Evolutionary conservation across 2,113 vertebrate species (phyloP), one percentile per base, ranked within the genome.

Genomic region (Campylorhamphus procurvoides): DNA sequence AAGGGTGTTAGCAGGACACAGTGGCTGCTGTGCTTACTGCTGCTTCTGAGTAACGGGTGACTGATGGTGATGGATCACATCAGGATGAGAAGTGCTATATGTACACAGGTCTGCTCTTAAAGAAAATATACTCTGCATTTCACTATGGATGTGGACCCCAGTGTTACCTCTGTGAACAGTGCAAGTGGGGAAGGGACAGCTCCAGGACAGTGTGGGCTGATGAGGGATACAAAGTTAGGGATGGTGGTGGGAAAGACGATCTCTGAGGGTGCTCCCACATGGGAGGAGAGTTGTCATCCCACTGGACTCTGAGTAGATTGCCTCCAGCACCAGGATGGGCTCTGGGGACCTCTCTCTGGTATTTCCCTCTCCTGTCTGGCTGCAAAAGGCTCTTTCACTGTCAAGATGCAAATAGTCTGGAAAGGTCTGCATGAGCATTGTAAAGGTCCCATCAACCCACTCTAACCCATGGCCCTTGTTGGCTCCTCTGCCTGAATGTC

Each of bases 91-190:
- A 39, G 24, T 89, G 33, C 42, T 90, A 18, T 53, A 9, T 31
- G 13, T 37, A 7, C 2, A 4, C 22, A 24, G 47, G 53, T 25
- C 56, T 80, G 39, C 58, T 94, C 29, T 66, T 74, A 58, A 33
- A 83, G 69, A 35, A 77, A 81, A 55, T 44, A 5, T 1, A 31
- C 17, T 59, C 80, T 56, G 14, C 19, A 3, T 83, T 77, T 47
- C 29, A 22, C 58, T 52, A 90, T 1, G 0, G 12, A 23, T 79
- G 24, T 2, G 0, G n/a, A 46, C 10, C 8, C 9, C 1, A 2
- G n/a, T n/a, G 37, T 47, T 84, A 29, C 24, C 25, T 4, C 2
- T 73, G 63, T 0, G 6, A 88, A 58, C 78, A 25, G 42, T 9
- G 23, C 60, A 59, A 39, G 20, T n/a, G 58, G 85, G 31, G 22